Evolutionary conservation across 2,797 vertebrate species (phyloP).

Genomic region (Phalanger gymnotis): DNA sequence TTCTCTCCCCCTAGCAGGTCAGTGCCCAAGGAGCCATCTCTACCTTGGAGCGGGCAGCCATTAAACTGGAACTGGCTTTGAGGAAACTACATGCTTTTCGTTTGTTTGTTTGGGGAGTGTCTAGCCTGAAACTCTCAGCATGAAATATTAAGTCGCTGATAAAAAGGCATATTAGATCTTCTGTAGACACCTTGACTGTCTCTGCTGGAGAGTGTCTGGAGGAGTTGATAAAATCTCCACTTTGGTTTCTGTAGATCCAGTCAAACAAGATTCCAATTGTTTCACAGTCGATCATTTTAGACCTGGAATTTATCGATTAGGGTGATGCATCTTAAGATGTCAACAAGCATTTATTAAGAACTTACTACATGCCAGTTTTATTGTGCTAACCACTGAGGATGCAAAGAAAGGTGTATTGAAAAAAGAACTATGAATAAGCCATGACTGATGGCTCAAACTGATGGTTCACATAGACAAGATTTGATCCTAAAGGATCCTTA

Average conservation of each 20-base stretch:
- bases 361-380: neutral
- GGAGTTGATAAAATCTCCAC: neutral
- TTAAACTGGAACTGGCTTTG: neutral
- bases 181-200: neutral
- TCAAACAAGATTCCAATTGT: neutral
- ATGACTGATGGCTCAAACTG: neutral
- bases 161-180: neutral
- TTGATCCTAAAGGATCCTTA: neutral
- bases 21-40: neutral
- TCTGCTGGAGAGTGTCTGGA: neutral
- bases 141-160: neutral
- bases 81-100: rapidly evolving
- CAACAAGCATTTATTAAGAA: neutral
- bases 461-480: neutral
- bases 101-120: neutral
- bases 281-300: neutral
- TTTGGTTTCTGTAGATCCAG: neutral
- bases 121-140: neutral
- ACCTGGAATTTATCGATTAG: neutral
- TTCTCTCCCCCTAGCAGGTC: rapidly evolving
- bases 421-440: neutral
- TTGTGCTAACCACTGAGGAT: neutral
- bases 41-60: neutral
- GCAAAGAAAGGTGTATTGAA: neutral
- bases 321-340: neutral